Evolutionary conservation across 2,797 vertebrate genomes (phyloP), one percentile per base, ranked within the genome.

Genomic region (Clarias fuscus): DNA sequence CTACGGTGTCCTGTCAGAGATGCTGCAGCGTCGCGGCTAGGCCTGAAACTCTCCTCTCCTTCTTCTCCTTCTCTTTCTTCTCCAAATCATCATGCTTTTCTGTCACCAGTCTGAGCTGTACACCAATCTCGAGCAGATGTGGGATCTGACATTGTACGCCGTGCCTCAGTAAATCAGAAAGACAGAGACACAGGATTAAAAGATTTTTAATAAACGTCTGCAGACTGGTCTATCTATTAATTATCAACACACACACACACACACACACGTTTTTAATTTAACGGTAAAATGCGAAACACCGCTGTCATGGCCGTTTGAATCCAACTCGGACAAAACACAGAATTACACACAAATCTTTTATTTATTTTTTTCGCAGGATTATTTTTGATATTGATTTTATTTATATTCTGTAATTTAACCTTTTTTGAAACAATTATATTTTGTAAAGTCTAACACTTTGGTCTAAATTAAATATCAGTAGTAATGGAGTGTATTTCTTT

Each of bases 1-100:
- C 77, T 58, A 65, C 40, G 64, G 58, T 83, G 58, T 85, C 75
- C 86, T 84, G 83, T 79, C 75, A 64, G 78, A 80, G 58, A 72
- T 10, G 17, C 59, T 18, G 68, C 37, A 56, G 67, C n/a, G 68
- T 73, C 68, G 22, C 30, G 59, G n/a, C 77, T 24, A 22, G 77
- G 77, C 68, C 78, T 65, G 37, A 64, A 86, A 65, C 77, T 17
- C 70, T 24, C 15, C 0, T 70, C 43, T 8, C 33, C 56, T 20
- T 70, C 27, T 33, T 40, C 20, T 65, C 43, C 17, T 64, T n/a
- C 56, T 78, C 18, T 27, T 77, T 58, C 8, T 59, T 61, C 22
- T 81, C 2, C 37, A 7, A 18, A 17, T 43, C 10, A 5, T 72
- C 70, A 72, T 72, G 1, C 70, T 43, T 72, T 43, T 37, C 37